phyloP scores from a whole-genome alignment of 2,113 vertebrate species.

The Phrynocephalus versicolor region DNA sequence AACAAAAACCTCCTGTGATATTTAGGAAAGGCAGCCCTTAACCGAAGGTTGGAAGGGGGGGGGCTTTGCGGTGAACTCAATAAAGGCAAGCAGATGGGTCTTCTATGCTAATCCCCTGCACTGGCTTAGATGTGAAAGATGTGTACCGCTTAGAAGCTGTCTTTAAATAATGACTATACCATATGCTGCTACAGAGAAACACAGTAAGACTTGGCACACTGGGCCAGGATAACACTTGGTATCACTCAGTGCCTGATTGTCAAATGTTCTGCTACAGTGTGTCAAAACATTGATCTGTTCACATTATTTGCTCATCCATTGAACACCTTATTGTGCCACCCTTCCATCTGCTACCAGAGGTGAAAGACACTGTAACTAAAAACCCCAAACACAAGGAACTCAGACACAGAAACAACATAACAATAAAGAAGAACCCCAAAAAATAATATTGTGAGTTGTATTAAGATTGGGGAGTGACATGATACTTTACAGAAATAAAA shows the following conservation, averaged over 20 bases:
- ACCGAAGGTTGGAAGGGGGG: conserved; percentile 40
- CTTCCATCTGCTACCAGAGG: background rate
- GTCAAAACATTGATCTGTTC: conserved; percentile 23
- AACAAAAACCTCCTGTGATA: conserved; percentile 34
- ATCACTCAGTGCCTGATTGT: conserved; percentile 26
- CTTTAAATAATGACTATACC: conserved; percentile 63
- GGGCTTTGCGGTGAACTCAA: conserved; percentile 51
- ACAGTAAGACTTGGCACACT: conserved; percentile 36
- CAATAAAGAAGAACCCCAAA: background rate
- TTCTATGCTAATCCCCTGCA: conserved; percentile 34
- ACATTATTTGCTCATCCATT: background rate
- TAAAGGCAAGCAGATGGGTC: conserved; percentile 65
- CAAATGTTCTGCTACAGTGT: conserved; percentile 30
- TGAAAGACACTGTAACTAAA: background rate
- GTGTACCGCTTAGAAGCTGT: conserved; percentile 51
- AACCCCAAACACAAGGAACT: background rate
- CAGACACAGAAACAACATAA: background rate
- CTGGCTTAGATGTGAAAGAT: conserved; percentile 53
- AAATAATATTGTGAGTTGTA: background rate
- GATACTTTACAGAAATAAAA: background rate
- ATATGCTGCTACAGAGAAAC: conserved; percentile 61
- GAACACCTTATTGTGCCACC: background rate
- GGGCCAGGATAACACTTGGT: conserved; percentile 41
- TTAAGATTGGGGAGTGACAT: background rate
- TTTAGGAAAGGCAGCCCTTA: conserved; percentile 52